Evolutionary conservation across 1,140 invertebrate genomes (phyloP).

Genomic region (Akabosia matsudoensis): DNA sequence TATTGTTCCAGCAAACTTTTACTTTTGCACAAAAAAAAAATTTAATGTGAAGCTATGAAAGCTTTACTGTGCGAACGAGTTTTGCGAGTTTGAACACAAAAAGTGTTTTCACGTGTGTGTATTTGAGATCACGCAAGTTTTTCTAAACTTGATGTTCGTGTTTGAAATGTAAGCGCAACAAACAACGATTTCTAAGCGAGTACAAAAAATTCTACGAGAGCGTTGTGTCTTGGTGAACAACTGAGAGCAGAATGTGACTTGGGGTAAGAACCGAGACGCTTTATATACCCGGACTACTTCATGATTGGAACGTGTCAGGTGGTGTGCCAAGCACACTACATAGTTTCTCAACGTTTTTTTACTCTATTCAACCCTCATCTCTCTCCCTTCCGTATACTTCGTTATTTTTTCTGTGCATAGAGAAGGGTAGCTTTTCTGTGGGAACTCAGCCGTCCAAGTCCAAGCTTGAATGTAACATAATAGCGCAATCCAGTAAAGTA

Average conservation of each 20-base stretch:
- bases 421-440: background rate
- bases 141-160: background rate
- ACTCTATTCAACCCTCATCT: background rate
- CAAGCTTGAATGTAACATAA: too few relatives aligned
- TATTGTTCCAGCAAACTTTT: background rate
- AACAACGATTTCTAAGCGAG: background rate
- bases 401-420: background rate
- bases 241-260: slow-evolving; percentile 6
- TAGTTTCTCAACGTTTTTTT: too few relatives aligned
- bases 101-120: background rate
- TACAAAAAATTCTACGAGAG: background rate
- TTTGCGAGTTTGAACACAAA: background rate
- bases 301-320: slow-evolving; percentile 44
- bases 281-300: slow-evolving; percentile 14
- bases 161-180: background rate
- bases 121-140: background rate
- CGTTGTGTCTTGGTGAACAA: slow-evolving; percentile 2
- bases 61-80: background rate
- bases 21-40: background rate
- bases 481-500: background rate
- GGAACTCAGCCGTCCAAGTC: background rate
- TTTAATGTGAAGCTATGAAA: background rate
- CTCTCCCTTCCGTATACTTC: background rate
- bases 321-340: slow-evolving; percentile 46
- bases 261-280: background rate